Evolutionary conservation across 2,113 vertebrate genomes (phyloP), one percentile per base, ranked within the genome.

Genomic region (Odocoileus virginianus): DNA sequence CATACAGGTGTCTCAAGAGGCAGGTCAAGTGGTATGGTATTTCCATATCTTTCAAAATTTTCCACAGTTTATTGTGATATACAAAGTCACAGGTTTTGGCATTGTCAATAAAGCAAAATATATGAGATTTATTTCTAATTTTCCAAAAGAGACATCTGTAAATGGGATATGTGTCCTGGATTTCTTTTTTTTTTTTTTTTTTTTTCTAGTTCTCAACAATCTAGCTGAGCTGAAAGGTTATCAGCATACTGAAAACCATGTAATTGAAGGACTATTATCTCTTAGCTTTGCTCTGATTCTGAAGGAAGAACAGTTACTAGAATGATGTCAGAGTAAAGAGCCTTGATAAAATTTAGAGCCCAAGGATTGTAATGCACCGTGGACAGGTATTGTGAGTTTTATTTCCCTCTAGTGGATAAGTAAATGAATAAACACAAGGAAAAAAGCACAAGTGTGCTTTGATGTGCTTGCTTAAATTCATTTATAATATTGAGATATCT

Each of bases 341-440:
- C 0, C 19, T 78, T 89, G 71, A 61, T 43, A 87, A 97, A 21
- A 27, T 74, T 47, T 84, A 58, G 74, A 97, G 87, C 43, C 10
- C 11, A 89, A 33, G 16, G 17, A 50, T 19, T 91, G 83, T 55
- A 86, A 90, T 88, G 95, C 33, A 92, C 33, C 64, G 9, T 81
- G 13, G 36, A 45, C 19, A 82, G 16, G 54, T 45, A 87, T 57
- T 71, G 17, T 78, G 33, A 52, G 47, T 88, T 74, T 88, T 54
- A 90, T 58, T 93, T 95, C 33, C 33, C 50, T 47, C 55, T 43
- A 74, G 55, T 67, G 81, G 45, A 85, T 97, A 92, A 84, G 33
- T 13, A 92, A 90, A 92, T 96, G 61, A 97, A 92, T 90, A 90
- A 92, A 96, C 88, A 54, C 58, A 85, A 81, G 19, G 10, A 28